Evolutionary conservation across 2,113 vertebrate species (phyloP).

Genomic region (Stercorarius parasiticus): DNA sequence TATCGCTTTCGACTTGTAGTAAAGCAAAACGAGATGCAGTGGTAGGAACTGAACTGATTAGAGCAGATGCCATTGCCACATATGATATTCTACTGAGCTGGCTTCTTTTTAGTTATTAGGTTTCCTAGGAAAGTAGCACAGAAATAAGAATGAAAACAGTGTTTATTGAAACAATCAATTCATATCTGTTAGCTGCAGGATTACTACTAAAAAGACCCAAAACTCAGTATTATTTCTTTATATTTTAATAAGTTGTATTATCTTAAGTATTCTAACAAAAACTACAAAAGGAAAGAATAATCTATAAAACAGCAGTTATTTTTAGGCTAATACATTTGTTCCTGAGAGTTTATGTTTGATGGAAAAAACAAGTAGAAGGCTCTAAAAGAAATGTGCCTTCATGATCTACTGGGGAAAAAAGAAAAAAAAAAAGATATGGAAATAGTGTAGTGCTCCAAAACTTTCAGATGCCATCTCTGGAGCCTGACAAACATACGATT

Average conservation of each 20-base stretch:
- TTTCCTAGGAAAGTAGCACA: background rate
- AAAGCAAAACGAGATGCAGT: constrained; percentile 92
- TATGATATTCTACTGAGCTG: background rate
- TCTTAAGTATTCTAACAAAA: background rate
- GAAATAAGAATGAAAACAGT: background rate
- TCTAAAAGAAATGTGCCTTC: background rate
- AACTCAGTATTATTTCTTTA: background rate
- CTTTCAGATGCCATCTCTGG: background rate
- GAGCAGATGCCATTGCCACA: constrained; percentile 81
- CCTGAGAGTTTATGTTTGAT: background rate
- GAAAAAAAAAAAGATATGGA: rapidly evolving
- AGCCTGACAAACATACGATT: background rate
- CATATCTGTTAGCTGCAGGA: background rate
- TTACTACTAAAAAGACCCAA: background rate
- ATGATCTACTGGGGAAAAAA: background rate
- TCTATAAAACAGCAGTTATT: background rate
- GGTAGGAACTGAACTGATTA: constrained; percentile 86
- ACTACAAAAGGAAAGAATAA: background rate
- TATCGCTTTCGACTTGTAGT: constrained; percentile 88
- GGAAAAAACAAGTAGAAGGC: background rate
- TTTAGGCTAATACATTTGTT: background rate
- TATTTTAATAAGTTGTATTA: background rate
- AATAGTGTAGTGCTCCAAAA: background rate
- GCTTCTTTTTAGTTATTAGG: background rate
- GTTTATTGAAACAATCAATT: background rate